Base-by-base conservation (phyloP, 2,797 vertebrate species). In the Geotrypetes seraphini region DNA sequence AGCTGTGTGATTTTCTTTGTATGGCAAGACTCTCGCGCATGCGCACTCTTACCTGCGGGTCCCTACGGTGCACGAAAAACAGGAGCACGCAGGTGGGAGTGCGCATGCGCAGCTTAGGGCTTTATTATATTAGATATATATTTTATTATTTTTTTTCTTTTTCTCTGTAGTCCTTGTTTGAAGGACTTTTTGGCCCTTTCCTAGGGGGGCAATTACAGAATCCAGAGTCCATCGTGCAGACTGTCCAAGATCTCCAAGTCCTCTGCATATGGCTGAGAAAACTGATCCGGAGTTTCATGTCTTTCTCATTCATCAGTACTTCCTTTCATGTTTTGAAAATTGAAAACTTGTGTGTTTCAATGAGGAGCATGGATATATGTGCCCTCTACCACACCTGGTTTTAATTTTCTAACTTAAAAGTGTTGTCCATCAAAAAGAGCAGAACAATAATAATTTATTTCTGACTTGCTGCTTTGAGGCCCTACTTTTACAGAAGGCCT, bases 341-440 rank as follows among this genome's bases (percentile, higher is more conserved):
- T 85, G 76, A 66, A 86, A 87, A 72, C 73, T 54, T 24, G 47
- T 86, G 81, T 74, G 83, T 76, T 78, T 78, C 75, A 87, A 77
- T 71, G 75, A 78, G 76, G 64, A 65, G 68, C 75, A 70, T 77
- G 78, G 75, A 81, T 87, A 75, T 92, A 86, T 81, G 84, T 81
- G 84, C 90, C 87, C 85, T 78, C 56, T 86, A 84, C 78, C 75
- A 79, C 89, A 93, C 90, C 92, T 96, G 93, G 75, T 96, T 94
- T 85, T 79, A 79, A 95, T 97, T 94, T 96, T 86, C 86, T 78
- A 71, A 90, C 90, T 89, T 96, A 82, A 97, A 95, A 97, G 91
- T 75, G 73, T 69, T 78, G 81, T 77, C 80, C 86, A 91, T 95
- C 87, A 91, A 92, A 93, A 88, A 87, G 50, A 83, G 71, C 71